Conservation (phyloP, 2,113 vertebrate species). For the Echinops telfairi region DNA sequence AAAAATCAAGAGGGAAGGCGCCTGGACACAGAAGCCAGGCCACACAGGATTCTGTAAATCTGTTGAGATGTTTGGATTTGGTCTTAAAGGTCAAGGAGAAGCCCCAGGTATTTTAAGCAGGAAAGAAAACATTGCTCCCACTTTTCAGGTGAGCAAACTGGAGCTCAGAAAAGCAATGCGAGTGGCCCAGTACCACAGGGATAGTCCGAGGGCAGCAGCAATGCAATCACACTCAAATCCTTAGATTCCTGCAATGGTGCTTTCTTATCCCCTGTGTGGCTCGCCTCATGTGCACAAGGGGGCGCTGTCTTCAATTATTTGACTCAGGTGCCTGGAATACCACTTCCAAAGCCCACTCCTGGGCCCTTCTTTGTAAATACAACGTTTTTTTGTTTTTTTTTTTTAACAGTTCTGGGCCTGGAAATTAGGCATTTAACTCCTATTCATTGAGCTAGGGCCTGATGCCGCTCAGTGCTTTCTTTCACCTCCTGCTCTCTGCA, state of each 20-base stretch:
- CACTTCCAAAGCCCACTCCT: neutral
- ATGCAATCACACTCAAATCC: neutral
- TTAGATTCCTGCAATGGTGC: neutral
- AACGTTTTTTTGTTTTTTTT: neutral
- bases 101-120: constrained; percentile 4
- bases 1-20: neutral
- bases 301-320: neutral
- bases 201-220: neutral
- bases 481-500: constrained; percentile 13
- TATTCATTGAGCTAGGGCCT: neutral
- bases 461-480: neutral
- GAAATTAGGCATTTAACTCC: neutral
- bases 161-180: constrained; percentile 9
- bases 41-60: neutral
- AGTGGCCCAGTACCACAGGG: neutral
- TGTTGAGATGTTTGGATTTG: constrained; percentile 38
- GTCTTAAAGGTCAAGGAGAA: constrained; percentile 48
- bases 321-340: neutral
- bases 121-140: neutral
- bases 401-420: neutral
- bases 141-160: constrained; percentile 54
- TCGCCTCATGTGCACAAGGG: constrained; percentile 14
- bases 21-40: neutral
- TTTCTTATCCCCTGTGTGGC: neutral
- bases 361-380: neutral